A percentile compares a stretch with the other conserved stretches of the same genome.
These are phyloP conservation scores for Pygoscelis adeliae DNA, from an alignment of 2,113 vertebrate genomes.

Conservation along the genomic window DNA sequence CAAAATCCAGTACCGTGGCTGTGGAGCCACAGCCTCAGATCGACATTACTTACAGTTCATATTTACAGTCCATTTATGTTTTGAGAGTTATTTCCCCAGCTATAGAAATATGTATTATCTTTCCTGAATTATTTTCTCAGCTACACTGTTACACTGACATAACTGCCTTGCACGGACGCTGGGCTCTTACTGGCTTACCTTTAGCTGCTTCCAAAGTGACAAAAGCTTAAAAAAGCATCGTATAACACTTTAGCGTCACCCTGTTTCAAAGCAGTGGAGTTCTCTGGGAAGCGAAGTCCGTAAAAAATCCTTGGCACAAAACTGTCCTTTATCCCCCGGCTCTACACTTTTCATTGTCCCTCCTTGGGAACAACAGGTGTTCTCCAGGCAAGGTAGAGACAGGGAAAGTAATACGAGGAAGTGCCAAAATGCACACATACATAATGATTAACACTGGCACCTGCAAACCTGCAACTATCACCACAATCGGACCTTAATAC, in stretches of 20 bases:
- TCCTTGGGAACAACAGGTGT: background rate
- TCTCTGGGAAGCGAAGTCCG: background rate
- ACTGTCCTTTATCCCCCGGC: background rate
- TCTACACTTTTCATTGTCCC: fast-evolving
- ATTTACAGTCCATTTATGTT: background rate
- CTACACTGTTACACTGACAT: background rate
- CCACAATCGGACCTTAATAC: background rate
- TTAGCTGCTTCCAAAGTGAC: background rate
- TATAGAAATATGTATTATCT: background rate
- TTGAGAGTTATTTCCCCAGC: background rate
- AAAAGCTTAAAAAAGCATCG: background rate
- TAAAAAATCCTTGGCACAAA: background rate
- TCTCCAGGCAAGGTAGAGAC: background rate
- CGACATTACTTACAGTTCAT: background rate
- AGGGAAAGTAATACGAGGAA: background rate
- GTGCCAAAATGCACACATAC: background rate
- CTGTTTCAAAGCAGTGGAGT: background rate
- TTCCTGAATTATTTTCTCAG: background rate
- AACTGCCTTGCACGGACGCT: fast-evolving
- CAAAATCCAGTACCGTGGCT: background rate
- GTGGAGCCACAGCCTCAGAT: background rate
- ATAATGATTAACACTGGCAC: background rate
- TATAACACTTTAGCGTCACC: background rate
- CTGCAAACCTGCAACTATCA: background rate
- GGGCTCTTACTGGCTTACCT: background rate